These are phyloP conservation scores for Hirtodrosophila cameraria DNA, from an alignment of 2,888 invertebrate species.

Conservation along the genomic window DNA sequence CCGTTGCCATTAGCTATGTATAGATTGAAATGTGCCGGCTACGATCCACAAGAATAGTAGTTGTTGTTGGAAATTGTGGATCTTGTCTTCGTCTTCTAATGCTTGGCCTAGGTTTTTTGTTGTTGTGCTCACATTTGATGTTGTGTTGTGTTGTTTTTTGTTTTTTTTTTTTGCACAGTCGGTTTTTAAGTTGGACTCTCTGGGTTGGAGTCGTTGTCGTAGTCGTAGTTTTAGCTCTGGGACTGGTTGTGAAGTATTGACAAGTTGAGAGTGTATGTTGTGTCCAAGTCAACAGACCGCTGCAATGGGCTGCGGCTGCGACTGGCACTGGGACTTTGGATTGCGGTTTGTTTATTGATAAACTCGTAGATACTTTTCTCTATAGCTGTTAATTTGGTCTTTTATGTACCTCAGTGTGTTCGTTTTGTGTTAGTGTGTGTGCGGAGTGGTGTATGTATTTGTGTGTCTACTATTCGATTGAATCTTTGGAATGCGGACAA, in stretches of 20 bases:
- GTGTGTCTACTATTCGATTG: constrained; percentile 68
- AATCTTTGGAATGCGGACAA: constrained; percentile 82
- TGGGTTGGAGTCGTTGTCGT: no score
- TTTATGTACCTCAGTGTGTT: constrained; percentile 54
- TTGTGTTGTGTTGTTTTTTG: not conserved
- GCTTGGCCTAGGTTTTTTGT: constrained; percentile 34
- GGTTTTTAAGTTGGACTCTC: constrained; percentile 45
- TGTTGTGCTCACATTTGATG: constrained; percentile 20
- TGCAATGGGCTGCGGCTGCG: constrained; percentile 55
- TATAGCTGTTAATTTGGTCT: constrained; percentile 79
- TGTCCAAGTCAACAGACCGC: constrained; percentile 41
- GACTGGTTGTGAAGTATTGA: constrained; percentile 59
- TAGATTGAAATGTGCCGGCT: constrained; percentile 49
- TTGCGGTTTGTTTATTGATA: constrained; percentile 77
- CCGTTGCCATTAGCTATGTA: constrained; percentile 15
- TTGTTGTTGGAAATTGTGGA: constrained; percentile 46
- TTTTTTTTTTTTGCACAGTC: constrained; percentile 38
- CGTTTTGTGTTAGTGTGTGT: constrained; percentile 21
- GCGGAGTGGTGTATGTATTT: constrained; percentile 28
- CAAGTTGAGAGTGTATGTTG: constrained; percentile 31
- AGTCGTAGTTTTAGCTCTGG: constrained; percentile 24
- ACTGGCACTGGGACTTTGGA: constrained; percentile 48
- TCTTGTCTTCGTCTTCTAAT: constrained; percentile 52
- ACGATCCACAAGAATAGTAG: constrained; percentile 40
- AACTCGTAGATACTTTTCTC: constrained; percentile 68